These are phyloP conservation scores for Synanthedon tipuliformis DNA, from an alignment of 2,888 invertebrate species.

Conservation along the genomic window DNA sequence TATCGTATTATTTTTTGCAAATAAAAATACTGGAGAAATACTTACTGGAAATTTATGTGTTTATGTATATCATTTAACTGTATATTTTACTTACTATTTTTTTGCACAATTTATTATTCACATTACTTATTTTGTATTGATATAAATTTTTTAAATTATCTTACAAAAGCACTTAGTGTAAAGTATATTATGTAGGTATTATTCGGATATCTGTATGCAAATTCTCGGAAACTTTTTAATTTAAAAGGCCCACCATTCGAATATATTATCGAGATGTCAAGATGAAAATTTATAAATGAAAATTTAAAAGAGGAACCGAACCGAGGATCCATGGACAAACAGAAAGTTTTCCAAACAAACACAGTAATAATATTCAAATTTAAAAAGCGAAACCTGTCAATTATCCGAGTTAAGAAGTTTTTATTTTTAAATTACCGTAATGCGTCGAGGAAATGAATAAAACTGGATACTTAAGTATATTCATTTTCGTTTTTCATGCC, in stretches of 20 bases:
- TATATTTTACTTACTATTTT: too few species aligned
- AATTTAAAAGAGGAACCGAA: constrained; percentile 18
- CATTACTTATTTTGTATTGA: too few species aligned
- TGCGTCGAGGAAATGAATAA: not conserved
- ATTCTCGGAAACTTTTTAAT: constrained; percentile 29
- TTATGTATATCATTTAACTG: too few species aligned
- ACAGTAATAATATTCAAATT: constrained; percentile 40
- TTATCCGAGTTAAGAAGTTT: constrained; percentile 14
- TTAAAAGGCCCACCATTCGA: constrained; percentile 12
- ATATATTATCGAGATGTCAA: constrained; percentile 30
- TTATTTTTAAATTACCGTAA: not conserved
- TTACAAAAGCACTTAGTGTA: constrained; percentile 13
- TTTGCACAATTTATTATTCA: too few species aligned
- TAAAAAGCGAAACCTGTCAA: constrained; percentile 24
- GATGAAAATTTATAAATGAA: constrained; percentile 33
- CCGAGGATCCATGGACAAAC: constrained; percentile 26
- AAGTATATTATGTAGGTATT: constrained; percentile 8
- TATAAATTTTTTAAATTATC: too few species aligned
- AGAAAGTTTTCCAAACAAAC: constrained; percentile 40
- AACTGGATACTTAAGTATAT: too few species aligned
- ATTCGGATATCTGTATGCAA: not conserved
- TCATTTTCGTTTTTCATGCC: too few species aligned
- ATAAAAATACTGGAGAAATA: too few species aligned
- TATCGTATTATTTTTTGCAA: too few species aligned
- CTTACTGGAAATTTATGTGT: too few species aligned